These are phyloP conservation scores for Apus apus DNA, from an alignment of 2,113 vertebrate genomes.

Conservation along the genomic window DNA sequence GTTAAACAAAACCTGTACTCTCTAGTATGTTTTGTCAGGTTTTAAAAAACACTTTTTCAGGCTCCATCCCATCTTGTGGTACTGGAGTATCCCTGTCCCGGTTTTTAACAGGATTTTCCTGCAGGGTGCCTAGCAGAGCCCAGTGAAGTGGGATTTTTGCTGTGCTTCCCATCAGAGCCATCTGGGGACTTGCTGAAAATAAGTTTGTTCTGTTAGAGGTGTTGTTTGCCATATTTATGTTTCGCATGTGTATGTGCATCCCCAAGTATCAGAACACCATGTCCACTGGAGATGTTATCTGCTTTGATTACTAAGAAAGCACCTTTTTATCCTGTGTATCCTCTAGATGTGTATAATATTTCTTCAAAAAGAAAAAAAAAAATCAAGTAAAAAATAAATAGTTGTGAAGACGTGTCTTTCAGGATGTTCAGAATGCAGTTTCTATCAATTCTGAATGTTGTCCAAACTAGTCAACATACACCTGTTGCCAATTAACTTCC, in stretches of 20 bases:
- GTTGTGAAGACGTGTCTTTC: neutral
- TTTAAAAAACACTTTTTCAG: neutral
- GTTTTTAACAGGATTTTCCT: neutral
- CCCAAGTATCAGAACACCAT: neutral
- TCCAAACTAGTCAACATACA: slow-evolving; percentile 16
- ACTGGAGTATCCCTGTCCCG: neutral
- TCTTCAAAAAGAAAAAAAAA: neutral
- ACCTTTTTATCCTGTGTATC: neutral
- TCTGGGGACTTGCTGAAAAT: neutral
- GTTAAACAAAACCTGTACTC: neutral
- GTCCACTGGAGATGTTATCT: neutral
- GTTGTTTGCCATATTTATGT: neutral
- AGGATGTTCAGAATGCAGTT: neutral
- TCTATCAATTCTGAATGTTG: neutral
- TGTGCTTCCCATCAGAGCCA: neutral
- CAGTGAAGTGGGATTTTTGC: neutral
- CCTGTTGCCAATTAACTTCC: slow-evolving; percentile 41
- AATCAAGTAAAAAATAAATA: neutral
- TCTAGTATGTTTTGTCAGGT: neutral
- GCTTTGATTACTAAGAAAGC: neutral
- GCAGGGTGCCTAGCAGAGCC: neutral
- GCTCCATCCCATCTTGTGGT: neutral
- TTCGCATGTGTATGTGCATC: neutral
- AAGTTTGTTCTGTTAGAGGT: rapidly evolving
- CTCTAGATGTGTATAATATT: neutral